Base-by-base conservation (phyloP, 2,888 invertebrate species). In the Folsomia candida region DNA sequence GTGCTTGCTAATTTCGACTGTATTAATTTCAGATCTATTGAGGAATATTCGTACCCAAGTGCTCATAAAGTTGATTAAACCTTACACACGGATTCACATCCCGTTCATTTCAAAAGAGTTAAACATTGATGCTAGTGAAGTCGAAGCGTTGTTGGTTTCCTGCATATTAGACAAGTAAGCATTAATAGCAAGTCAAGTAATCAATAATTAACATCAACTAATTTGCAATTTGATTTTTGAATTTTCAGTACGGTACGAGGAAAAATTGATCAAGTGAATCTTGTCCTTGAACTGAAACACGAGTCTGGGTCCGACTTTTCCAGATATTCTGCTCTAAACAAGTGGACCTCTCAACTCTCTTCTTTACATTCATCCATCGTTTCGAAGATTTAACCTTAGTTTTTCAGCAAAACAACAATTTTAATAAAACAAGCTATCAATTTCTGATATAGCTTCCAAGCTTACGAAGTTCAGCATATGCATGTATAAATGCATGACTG, bases 1-100 rank as follows among this genome's bases (percentile, higher is more conserved):
- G 2, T 24, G n/a, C 18, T 3, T 59, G 6, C 2, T 28, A 59
- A 27, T 22, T 64, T 25, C 60, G 20, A 61, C 51, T 70, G 66
- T 20, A 62, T 79, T 59, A 72, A 59, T 77, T 84, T 63, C 82
- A 89, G 97, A 97, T 86, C 86, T 97, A 71, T 85, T 97, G 68
- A 87, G 96, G 70, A 99, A 99, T 84, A 97, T 99, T 81, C 87
- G 98, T 78, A 98, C 97, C 2, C 93, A 98, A 86, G 98, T 99
- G 75, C 87, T 99, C 72, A 95, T 98, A 76, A 97, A 97, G 83
- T 85, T 99, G 76, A 98, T 99, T 81, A 93, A 93, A 71, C 99
- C 99, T 0, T 99, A 99, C 85, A 99, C 97, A 60, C 89, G 95
- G 82, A 98, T 99, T 81, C 94, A 96, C 82, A 96, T 99, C 83